These are phyloP conservation scores for Folsomia manolachei DNA, from an alignment of 2,888 invertebrate species.

Conservation along the genomic window DNA sequence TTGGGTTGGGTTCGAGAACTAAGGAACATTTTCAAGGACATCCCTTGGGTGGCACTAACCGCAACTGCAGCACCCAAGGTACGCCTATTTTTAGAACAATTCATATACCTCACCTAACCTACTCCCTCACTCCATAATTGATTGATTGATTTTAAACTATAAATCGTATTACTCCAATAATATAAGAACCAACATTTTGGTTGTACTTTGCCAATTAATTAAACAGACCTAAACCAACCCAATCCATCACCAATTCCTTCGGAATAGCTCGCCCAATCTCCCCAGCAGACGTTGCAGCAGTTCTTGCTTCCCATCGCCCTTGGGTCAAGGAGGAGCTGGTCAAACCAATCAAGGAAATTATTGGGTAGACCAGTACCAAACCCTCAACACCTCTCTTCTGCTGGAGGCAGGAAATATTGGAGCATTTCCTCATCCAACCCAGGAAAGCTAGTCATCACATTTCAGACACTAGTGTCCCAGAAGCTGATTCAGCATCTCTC, in stretches of 20 bases:
- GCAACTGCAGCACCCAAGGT: constrained; percentile 81
- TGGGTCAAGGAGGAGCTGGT: not conserved
- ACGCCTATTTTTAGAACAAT: too few relatives aligned
- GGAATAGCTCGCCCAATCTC: not conserved
- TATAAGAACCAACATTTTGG: too few relatives aligned
- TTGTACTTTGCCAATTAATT: too few relatives aligned
- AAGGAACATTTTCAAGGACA: constrained; percentile 62
- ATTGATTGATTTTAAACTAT: too few relatives aligned
- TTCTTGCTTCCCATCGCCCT: not conserved
- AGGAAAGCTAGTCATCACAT: not conserved
- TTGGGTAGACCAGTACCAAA: not conserved
- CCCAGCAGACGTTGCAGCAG: not conserved
- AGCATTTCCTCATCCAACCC: not conserved
- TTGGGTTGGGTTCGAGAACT: constrained; percentile 77
- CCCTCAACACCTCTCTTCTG: not conserved
- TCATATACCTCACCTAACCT: too few relatives aligned
- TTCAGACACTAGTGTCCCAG: not conserved
- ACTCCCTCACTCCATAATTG: too few relatives aligned
- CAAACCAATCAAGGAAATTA: not conserved
- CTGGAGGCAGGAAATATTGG: not conserved
- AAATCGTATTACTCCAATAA: too few relatives aligned
- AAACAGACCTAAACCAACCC: too few relatives aligned
- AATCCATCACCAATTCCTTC: too few relatives aligned
- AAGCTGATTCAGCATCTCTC: too few relatives aligned
- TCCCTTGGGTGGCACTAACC: constrained; percentile 88